phyloP scores from a whole-genome alignment of 2,797 vertebrate species.

The Gephyroberyx darwinii region DNA sequence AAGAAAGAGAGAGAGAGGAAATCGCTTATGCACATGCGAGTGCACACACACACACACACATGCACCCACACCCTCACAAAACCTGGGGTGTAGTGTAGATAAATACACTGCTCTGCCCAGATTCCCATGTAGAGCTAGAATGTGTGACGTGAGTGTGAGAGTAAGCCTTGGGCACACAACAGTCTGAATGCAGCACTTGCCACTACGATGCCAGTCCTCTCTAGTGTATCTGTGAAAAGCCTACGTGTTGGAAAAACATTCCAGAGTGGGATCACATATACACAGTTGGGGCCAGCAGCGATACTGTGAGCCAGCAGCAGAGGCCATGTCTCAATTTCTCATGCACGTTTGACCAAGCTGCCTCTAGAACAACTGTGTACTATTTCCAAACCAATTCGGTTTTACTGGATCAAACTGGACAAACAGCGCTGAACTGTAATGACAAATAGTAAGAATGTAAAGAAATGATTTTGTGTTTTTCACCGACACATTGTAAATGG shows the following conservation, averaged over 20 bases:
- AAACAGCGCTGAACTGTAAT: slow-evolving; percentile 29
- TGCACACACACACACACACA: slow-evolving; percentile 21
- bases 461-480: slow-evolving; percentile 1
- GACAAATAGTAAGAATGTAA: slow-evolving; percentile 14
- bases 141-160: slow-evolving; percentile 78
- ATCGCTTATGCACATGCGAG: slow-evolving; percentile 34
- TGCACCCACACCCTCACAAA: slow-evolving; percentile 62
- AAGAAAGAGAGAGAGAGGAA: slow-evolving; percentile 50
- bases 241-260: slow-evolving; percentile 79
- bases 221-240: slow-evolving; percentile 78
- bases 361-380: slow-evolving; percentile 60
- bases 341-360: slow-evolving; percentile 66
- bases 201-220: slow-evolving; percentile 80
- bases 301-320: slow-evolving; percentile 63
- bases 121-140: slow-evolving; percentile 78
- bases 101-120: slow-evolving; percentile 72
- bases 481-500: not conserved
- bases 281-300: slow-evolving; percentile 68
- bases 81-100: slow-evolving; percentile 68
- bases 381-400: slow-evolving; percentile 37
- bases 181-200: slow-evolving; percentile 80
- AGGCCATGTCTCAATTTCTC: slow-evolving; percentile 74
- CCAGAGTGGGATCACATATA: slow-evolving; percentile 76
- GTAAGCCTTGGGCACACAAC: slow-evolving; percentile 75
- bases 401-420: slow-evolving; percentile 19